These are phyloP conservation scores for Gavialis gangeticus DNA, from an alignment of 2,113 vertebrate species.

Conservation along the genomic window DNA sequence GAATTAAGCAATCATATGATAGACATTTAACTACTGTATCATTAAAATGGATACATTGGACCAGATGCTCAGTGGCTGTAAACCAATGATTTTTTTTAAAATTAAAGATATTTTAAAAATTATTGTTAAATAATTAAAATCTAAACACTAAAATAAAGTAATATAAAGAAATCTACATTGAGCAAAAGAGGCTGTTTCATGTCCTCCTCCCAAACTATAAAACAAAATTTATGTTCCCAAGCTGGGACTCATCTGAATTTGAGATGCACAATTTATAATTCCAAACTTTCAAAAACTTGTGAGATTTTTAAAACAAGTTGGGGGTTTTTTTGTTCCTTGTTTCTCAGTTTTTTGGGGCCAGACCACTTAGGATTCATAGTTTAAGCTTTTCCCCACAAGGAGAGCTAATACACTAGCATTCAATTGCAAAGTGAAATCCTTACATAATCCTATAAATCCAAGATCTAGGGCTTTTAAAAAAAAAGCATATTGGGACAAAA, in stretches of 20 bases:
- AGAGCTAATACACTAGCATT: not conserved
- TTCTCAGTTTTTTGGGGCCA: not conserved
- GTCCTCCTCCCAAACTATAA: not conserved
- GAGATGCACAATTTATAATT: not conserved
- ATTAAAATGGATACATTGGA: fast-evolving
- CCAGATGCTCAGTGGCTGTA: not conserved
- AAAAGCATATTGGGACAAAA: not conserved
- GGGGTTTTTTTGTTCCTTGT: not conserved
- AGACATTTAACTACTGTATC: not conserved
- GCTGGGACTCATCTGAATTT: not conserved
- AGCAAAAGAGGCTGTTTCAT: fast-evolving
- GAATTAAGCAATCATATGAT: not conserved
- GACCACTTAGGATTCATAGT: not conserved
- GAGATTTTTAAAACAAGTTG: not conserved
- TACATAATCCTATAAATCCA: not conserved
- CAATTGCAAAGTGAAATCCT: not conserved
- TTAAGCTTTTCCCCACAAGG: not conserved
- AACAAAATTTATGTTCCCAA: not conserved
- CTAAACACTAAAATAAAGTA: not conserved
- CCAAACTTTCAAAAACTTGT: not conserved
- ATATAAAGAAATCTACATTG: not conserved
- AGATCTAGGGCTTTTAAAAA: not conserved
- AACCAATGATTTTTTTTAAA: too few species aligned
- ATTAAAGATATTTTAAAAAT: not conserved
- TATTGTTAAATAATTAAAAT: not conserved